Base-by-base conservation (phyloP, 2,797 vertebrate genomes). In the Serranus cabrilla region DNA sequence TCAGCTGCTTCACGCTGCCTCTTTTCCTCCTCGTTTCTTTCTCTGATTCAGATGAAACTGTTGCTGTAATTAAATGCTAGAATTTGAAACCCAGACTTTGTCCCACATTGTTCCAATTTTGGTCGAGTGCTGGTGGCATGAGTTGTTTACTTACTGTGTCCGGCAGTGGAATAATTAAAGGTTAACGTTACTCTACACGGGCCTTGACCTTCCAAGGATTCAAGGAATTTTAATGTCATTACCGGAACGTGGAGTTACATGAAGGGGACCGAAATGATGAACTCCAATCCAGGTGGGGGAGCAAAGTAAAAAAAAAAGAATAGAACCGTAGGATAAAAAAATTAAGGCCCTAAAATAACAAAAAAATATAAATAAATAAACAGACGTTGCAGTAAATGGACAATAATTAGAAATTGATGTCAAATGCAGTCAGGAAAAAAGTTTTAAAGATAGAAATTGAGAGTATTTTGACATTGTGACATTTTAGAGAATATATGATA, bases 401-500 rank as follows among this genome's bases (percentile, higher is more conserved):
- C 27, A 27, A 27, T 27, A 27, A n/a, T n/a, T 27, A 27, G 3
- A 27, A 27, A 27, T n/a, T n/a, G n/a, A n/a, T 79, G 61, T 78
- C 71, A 87, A 62, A 42, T 18, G 20, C 18, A 51, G 49, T 50
- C 37, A n/a, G 16, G 52, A 13, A 18, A 13, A 27, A 27, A 27
- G 27, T 27, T 27, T 40, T 20, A 71, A 57, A 63, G 7, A 39
- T 43, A 4, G 21, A 70, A 59, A 55, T 37, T 18, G 8, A 59
- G 20, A 71, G 49, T 8, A 60, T 68, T 65, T 68, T 71, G 39
- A 7, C 56, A 60, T 47, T 56, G 42, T 81, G 68, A 50, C 57
- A 55, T 72, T 76, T 67, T 16, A 23, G 42, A 55, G 23, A 60
- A 31, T 27, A 27, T 6, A 27, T 27, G 27, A n/a, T n/a, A n/a